phyloP scores from a whole-genome alignment of 2,888 invertebrate genomes.

The Diarsia rubi region DNA sequence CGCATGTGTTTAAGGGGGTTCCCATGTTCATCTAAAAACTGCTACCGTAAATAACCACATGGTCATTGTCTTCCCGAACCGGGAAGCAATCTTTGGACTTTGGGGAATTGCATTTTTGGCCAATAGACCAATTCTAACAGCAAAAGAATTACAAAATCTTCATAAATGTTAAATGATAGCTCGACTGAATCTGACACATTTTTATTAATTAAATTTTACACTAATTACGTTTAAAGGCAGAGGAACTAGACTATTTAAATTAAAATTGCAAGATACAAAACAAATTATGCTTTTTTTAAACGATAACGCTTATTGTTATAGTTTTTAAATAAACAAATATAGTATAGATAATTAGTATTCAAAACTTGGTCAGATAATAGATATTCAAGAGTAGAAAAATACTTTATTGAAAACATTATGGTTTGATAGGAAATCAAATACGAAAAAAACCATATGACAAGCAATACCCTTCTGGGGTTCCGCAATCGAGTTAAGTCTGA shows the following conservation, averaged over 20 bases:
- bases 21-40: too few relatives aligned
- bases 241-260: neutral
- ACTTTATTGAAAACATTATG: constrained; percentile 1
- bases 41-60: neutral
- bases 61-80: neutral
- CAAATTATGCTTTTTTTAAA: neutral
- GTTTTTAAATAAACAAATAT: neutral
- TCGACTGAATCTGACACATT: constrained; percentile 16
- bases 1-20: too few relatives aligned
- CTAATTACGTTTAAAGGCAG: constrained; percentile 48
- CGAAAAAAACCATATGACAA: neutral
- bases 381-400: constrained; percentile 45
- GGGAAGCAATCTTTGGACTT: neutral
- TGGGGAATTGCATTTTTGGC: neutral
- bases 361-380: constrained; percentile 40
- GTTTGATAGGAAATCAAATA: neutral
- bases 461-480: neutral
- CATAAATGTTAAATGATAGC: constrained; percentile 41
- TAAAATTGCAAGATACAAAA: neutral
- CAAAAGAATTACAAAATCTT: constrained; percentile 29
- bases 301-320: neutral
- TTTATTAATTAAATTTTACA: constrained; percentile 25
- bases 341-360: neutral
- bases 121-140: neutral
- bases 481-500: neutral